A percentile compares a stretch with the other conserved stretches of the same genome.
phyloP scores from a whole-genome alignment of 2,113 vertebrate genomes.

The Oncorhynchus mykiss region DNA sequence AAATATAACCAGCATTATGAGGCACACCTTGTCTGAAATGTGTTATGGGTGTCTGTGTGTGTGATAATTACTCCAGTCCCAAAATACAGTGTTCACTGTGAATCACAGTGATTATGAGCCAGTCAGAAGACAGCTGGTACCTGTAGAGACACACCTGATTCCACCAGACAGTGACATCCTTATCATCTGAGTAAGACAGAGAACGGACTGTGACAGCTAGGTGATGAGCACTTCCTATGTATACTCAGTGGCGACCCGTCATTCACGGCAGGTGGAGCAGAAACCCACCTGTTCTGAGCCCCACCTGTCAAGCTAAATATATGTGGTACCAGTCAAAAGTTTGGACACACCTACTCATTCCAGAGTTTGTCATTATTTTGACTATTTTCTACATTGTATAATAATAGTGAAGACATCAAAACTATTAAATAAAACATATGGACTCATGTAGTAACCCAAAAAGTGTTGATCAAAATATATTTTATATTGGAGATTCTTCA shows the following conservation, averaged over 20 bases:
- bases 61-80: neutral
- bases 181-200: neutral
- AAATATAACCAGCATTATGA: neutral
- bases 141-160: neutral
- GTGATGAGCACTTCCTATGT: neutral
- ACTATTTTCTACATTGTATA: too few species aligned
- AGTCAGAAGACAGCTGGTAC: neutral
- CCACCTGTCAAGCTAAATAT: too few species aligned
- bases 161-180: conserved; percentile 1
- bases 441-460: too few species aligned
- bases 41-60: neutral
- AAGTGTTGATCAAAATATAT: too few species aligned
- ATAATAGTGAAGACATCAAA: too few species aligned
- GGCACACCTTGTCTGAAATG: neutral
- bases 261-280: too few species aligned
- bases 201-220: neutral
- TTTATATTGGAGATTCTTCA: too few species aligned
- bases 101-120: neutral
- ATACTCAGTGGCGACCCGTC: neutral
- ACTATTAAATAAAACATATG: too few species aligned
- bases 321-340: too few species aligned
- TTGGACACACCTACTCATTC: too few species aligned
- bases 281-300: too few species aligned
- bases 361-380: too few species aligned
- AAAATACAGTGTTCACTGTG: neutral